Evolutionary conservation across 2,888 invertebrate species (phyloP), one percentile per base, ranked within the genome.

Genomic region (Amiota minor): DNA sequence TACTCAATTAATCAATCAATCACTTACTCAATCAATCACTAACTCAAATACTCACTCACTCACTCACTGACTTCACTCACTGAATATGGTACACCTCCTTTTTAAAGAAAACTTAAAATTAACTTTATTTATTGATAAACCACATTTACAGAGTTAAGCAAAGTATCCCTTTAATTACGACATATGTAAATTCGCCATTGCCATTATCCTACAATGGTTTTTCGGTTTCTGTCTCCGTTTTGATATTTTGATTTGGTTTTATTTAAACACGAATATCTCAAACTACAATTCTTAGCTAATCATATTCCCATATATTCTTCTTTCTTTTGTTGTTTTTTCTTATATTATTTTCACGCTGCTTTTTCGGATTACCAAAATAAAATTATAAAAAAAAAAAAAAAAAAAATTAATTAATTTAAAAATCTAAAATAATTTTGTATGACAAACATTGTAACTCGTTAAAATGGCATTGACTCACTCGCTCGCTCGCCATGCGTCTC

Each of bases 321-420:
- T 88, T 88, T 86, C 87, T 85, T 86, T 86, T 82, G 84, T 82
- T 79, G 82, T 83, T 86, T 84, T 81, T 75, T 85, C 83, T 82
- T 79, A 80, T 79, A 79, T 87, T 87, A 86, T 88, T 89, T 89
- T 89, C 90, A 90, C 89, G 89, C 89, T 90, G 90, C 90, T 89
- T 89, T 88, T 89, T 89, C 88, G 89, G 89, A 89, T 85, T 75
- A 82, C 75, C 79, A 78, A 77, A 83, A 81, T 74, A 49, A 11
- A 68, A 62, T 12, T 61, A 45, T 16, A 16, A 71, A 71, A 70
- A 61, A 35, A 70, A 70, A 74, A 70, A 70, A 74, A 53, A 56
- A 55, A 72, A 6, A 55, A 71, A 69, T 56, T 10, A 68, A 68
- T 59, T 20, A 11, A 4, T 59, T 16, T 2, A 12, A 18, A 59